Evolutionary conservation across 2,888 invertebrate species (phyloP).

Genomic region (Lamproptera curius): DNA sequence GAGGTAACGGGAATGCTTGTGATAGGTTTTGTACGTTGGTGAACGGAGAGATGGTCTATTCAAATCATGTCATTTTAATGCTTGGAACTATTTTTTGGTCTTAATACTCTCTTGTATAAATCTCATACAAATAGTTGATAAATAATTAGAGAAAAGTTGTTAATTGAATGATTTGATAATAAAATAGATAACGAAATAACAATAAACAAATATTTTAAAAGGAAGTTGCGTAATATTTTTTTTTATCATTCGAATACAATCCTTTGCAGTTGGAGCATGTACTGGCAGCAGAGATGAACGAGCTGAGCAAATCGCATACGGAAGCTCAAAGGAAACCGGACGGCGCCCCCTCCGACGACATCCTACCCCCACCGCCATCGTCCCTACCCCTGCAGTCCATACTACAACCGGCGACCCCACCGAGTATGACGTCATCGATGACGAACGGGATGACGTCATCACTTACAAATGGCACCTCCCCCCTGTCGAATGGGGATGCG

Average conservation of each 20-base stretch:
- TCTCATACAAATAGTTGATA: too few relatives aligned
- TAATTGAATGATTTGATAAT: too few relatives aligned
- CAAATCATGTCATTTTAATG: too few relatives aligned
- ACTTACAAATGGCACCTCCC: slow-evolving; percentile 33
- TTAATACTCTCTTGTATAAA: too few relatives aligned
- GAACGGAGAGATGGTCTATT: too few relatives aligned
- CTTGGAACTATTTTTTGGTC: not conserved
- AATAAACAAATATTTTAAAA: too few relatives aligned
- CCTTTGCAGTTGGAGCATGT: slow-evolving; percentile 61
- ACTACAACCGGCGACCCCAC: slow-evolving; percentile 40
- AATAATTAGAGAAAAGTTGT: too few relatives aligned
- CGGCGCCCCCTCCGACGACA: slow-evolving; percentile 64
- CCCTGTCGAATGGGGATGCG: slow-evolving; percentile 29
- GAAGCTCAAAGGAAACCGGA: slow-evolving; percentile 66
- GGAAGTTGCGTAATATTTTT: too few relatives aligned
- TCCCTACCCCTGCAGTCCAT: slow-evolving; percentile 52
- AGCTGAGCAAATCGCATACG: slow-evolving; percentile 55
- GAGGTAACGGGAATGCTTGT: slow-evolving; percentile 80
- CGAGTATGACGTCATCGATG: slow-evolving; percentile 41
- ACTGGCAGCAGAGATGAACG: slow-evolving; percentile 64
- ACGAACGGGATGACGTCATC: slow-evolving; percentile 28
- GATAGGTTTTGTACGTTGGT: too few relatives aligned
- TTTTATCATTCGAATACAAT: too few relatives aligned
- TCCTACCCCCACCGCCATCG: slow-evolving; percentile 54
- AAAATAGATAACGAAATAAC: too few relatives aligned